Conservation (phyloP, 2,888 invertebrate species). For the Epsilonema sp. region DNA sequence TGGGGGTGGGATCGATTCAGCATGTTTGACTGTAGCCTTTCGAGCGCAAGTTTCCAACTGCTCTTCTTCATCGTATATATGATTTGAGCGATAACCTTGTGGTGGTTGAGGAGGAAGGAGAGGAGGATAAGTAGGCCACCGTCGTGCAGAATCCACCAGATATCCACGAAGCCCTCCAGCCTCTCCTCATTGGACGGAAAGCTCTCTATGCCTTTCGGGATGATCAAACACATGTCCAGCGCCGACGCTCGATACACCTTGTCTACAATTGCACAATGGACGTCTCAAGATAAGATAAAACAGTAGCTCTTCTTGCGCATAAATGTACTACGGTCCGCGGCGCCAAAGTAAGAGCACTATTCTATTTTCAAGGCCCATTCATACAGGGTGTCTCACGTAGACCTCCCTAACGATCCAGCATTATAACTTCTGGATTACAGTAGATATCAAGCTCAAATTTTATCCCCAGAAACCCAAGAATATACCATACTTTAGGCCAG, state of each 20-base stretch:
- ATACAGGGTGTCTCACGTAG: too few species aligned
- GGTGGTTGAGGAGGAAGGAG: slow-evolving; percentile 47
- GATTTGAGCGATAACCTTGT: slow-evolving; percentile 43
- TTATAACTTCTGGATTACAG: too few species aligned
- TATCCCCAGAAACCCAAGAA: too few species aligned
- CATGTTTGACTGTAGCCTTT: too few species aligned
- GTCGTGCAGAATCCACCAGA: slow-evolving; percentile 94
- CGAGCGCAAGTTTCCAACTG: not conserved
- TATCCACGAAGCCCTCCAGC: slow-evolving; percentile 68
- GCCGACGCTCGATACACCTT: slow-evolving; percentile 49
- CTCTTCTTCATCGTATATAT: not conserved
- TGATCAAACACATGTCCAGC: slow-evolving; percentile 78
- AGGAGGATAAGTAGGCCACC: slow-evolving; percentile 90
- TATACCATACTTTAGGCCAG: too few species aligned
- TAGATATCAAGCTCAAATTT: too few species aligned
- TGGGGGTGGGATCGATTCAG: too few species aligned
- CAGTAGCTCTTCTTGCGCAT: too few species aligned
- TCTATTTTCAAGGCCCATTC: too few species aligned
- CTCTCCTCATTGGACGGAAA: slow-evolving; percentile 82
- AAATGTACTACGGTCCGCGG: too few species aligned
- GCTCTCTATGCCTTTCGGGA: slow-evolving; percentile 92
- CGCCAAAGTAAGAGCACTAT: too few species aligned
- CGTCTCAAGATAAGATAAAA: not conserved
- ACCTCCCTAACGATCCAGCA: too few species aligned
- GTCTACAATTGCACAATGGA: slow-evolving; percentile 16